Conservation (phyloP, 2,888 invertebrate species). For the Thysanoteuthis rhombus region DNA sequence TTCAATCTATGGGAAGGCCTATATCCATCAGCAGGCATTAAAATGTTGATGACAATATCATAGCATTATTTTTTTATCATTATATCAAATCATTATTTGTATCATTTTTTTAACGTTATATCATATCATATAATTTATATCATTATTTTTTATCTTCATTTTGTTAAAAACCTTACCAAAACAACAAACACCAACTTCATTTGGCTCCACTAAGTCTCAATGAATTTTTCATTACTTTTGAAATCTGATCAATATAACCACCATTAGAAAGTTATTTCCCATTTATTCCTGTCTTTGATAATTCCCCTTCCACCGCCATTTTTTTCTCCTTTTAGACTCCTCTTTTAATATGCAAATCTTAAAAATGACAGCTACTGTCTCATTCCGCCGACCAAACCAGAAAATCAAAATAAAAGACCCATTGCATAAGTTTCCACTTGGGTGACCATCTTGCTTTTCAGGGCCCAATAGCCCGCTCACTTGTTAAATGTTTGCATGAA, state of each 20-base stretch:
- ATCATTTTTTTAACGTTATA: too few species aligned
- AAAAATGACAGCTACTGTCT: neutral
- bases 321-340: neutral
- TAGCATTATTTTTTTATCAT: too few species aligned
- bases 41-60: too few species aligned
- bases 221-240: neutral
- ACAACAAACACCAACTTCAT: neutral
- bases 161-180: neutral
- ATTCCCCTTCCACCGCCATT: neutral
- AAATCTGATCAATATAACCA: neutral
- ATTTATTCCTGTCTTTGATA: constrained; percentile 12
- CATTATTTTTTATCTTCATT: neutral
- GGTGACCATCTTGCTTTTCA: neutral
- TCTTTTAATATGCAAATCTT: neutral
- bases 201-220: neutral
- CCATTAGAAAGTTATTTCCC: neutral
- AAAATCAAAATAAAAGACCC: neutral
- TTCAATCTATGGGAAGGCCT: too few species aligned
- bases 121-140: too few species aligned
- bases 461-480: neutral
- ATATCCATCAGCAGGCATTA: too few species aligned
- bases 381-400: neutral
- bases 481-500: neutral
- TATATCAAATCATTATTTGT: too few species aligned
- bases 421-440: neutral